Conservation (phyloP, 30 jellyfish, hydroid and myxozoan genomes). For the Nemopilema nomurai region DNA sequence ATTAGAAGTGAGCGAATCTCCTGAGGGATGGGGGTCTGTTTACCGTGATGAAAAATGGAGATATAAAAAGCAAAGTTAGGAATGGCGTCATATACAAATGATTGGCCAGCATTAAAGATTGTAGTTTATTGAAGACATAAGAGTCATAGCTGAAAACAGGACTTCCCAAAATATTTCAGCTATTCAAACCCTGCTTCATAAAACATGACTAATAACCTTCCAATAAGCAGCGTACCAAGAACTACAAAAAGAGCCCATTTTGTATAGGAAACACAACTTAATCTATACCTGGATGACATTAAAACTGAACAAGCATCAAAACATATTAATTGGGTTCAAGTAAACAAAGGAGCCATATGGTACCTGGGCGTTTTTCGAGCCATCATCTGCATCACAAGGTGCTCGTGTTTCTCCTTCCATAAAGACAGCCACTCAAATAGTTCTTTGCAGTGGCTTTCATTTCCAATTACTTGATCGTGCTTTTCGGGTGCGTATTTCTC, state of each 20-base stretch:
- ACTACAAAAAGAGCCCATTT: too few species aligned
- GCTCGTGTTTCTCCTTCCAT: constrained; percentile 91
- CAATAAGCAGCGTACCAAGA: too few species aligned
- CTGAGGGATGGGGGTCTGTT: background rate
- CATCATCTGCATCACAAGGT: constrained; percentile 54
- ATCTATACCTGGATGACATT: too few species aligned
- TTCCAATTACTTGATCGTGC: constrained; percentile 81
- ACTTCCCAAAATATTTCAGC: too few species aligned
- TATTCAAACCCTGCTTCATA: too few species aligned
- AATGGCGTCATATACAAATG: background rate
- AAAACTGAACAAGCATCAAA: background rate
- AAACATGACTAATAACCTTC: too few species aligned
- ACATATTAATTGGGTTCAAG: background rate
- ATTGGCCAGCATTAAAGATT: too few species aligned
- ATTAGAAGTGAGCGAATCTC: constrained; percentile 24
- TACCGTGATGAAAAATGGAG: too few species aligned
- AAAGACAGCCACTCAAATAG: constrained; percentile 83
- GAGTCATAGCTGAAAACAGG: too few species aligned
- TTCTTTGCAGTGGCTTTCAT: constrained; percentile 31
- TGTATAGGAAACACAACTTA: too few species aligned
- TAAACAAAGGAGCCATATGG: background rate
- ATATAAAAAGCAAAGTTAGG: too few species aligned
- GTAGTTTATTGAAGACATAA: too few species aligned
- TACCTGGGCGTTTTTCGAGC: constrained; percentile 51
- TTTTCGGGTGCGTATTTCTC: constrained; percentile 90